These are phyloP conservation scores for Thyatira batis DNA, from an alignment of 2,888 invertebrate species.

Conservation along the genomic window DNA sequence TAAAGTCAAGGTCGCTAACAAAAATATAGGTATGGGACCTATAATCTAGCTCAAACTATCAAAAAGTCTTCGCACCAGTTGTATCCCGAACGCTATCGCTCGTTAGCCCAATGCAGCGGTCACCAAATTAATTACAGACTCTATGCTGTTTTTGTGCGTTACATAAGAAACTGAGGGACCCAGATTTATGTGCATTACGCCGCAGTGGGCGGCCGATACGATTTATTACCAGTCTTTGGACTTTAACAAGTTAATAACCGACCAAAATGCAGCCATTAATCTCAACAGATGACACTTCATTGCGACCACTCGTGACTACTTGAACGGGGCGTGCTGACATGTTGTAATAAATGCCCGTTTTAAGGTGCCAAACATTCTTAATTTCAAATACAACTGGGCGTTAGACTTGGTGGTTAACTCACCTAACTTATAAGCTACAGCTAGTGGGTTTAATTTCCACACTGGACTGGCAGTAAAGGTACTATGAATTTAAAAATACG, in stretches of 20 bases:
- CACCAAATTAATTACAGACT: constrained; percentile 54
- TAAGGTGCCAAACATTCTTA: too few relatives aligned
- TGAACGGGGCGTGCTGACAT: background rate
- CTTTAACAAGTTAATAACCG: background rate
- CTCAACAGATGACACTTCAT: background rate
- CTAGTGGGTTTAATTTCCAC: too few relatives aligned
- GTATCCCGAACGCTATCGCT: constrained; percentile 22
- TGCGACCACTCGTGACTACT: background rate
- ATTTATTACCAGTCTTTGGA: background rate
- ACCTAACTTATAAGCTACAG: too few relatives aligned
- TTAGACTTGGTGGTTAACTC: too few relatives aligned
- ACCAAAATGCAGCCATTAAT: background rate
- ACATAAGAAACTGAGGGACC: background rate
- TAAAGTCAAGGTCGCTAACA: too few relatives aligned
- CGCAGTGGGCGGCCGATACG: background rate
- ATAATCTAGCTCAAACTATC: background rate
- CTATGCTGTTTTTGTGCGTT: background rate
- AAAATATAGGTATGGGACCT: too few relatives aligned
- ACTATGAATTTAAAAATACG: too few relatives aligned
- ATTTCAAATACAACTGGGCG: too few relatives aligned
- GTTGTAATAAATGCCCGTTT: too few relatives aligned
- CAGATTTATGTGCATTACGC: background rate
- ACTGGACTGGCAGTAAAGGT: too few relatives aligned
- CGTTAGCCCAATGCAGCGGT: constrained; percentile 52
- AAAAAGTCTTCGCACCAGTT: constrained; percentile 10